Base-by-base conservation (phyloP, 1,140 invertebrate genomes). In the Mactra quadrangularis region DNA sequence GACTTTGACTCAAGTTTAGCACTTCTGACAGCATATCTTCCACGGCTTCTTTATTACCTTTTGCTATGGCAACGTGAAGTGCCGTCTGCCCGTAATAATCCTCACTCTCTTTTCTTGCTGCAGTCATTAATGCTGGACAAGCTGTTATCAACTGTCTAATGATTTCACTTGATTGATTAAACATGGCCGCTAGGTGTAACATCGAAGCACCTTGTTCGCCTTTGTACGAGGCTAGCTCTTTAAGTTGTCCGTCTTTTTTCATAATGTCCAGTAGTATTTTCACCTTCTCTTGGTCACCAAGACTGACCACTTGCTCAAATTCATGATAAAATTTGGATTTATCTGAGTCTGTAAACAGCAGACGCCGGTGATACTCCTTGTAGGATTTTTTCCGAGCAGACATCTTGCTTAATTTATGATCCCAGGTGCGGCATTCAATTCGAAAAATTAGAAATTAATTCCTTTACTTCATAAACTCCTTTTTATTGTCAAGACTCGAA, bases 81-180 rank as follows among this genome's bases (percentile, higher is more conserved):
- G 85, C 83, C 13, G 85, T 87, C 59, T 87, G 87, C 6, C 87
- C 87, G 47, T 76, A 83, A 57, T 87, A 87, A 35, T 83, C 35
- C 22, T 72, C 35, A 6, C 66, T 74, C 33, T 62, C 47, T 62
- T 70, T 77, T 27, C 83, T 50, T n/a, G 66, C 83, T 27, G 59
- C 50, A 19, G 66, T 72, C 41, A 84, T 22, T n/a, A 84, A 55
- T 66, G 78, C 68, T 11, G 83, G 83, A 35, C 75, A 78, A n/a
- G 72, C 25, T 64, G 74, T 59, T 4, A 84, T 60, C 11, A 84
- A 57, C 38, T 31, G 38, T 79, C 70, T 22, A 38, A 72, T 84
- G 13, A 84, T 78, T 55, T 84, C 75, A 33, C 75, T 57, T 15
- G 66, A 53, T 17, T 79, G 53, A 17, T 84, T 78, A 55, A 72